phyloP scores from a whole-genome alignment of 2,797 vertebrate species.

The Crax fasciolata region DNA sequence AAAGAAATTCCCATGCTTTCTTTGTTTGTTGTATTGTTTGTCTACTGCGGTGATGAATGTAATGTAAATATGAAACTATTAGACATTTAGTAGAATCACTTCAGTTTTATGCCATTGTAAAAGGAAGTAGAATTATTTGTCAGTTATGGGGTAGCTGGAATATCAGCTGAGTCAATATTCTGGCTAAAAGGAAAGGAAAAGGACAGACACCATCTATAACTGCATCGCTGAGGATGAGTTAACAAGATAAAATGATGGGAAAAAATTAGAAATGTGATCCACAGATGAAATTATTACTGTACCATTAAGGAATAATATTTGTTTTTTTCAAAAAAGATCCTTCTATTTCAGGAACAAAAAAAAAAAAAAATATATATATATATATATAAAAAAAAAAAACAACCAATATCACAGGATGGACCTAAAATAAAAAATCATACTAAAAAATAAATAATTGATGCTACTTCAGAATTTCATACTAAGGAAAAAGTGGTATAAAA shows the following conservation, averaged over 20 bases:
- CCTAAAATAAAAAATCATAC: background rate
- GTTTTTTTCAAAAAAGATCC: background rate
- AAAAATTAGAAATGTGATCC: background rate
- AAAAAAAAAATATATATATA: background rate
- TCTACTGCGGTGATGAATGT: background rate
- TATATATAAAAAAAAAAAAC: background rate
- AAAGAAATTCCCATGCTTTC: background rate
- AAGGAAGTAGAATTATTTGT: background rate
- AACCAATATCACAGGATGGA: background rate
- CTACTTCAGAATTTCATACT: background rate
- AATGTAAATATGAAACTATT: background rate
- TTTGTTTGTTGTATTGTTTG: background rate
- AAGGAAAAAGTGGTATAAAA: background rate
- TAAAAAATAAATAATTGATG: background rate
- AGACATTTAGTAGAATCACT: background rate
- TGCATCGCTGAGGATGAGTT: background rate
- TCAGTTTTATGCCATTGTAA: background rate
- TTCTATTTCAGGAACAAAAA: background rate
- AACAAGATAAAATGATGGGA: background rate
- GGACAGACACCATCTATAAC: background rate
- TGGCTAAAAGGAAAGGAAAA: background rate
- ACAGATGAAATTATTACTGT: background rate
- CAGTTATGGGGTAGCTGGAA: background rate
- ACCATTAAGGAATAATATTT: background rate
- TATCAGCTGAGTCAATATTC: background rate